A percentile compares a stretch with the other conserved stretches of the same genome.
Evolutionary conservation across 2,888 invertebrate species (phyloP).

Genomic region (Mongoloraphidia duomilia): DNA sequence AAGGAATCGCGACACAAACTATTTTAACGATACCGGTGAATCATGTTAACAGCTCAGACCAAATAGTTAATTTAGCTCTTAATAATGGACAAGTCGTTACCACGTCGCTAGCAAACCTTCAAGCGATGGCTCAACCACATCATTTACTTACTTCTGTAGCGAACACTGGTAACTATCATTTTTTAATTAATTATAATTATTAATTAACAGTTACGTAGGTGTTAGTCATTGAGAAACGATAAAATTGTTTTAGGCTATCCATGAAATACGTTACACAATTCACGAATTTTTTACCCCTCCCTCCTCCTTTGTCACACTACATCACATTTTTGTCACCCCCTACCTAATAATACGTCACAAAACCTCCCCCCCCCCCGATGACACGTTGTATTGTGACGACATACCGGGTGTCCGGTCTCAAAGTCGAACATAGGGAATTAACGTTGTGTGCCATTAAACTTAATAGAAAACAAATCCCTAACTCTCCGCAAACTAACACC

Average conservation of each 20-base stretch:
- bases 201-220: neutral
- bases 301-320: too few species aligned
- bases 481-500: too few species aligned
- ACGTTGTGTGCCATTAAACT: too few species aligned
- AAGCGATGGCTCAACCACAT: slow-evolving; percentile 61
- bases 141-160: slow-evolving; percentile 38
- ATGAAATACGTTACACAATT: neutral
- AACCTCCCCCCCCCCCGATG: too few species aligned
- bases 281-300: too few species aligned
- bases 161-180: slow-evolving; percentile 6
- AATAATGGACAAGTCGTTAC: slow-evolving; percentile 78
- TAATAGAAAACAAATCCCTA: too few species aligned
- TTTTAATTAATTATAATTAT: neutral
- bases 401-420: too few species aligned
- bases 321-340: too few species aligned
- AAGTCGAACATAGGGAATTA: too few species aligned
- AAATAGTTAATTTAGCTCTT: slow-evolving; percentile 66
- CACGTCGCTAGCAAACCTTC: slow-evolving; percentile 65
- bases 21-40: slow-evolving; percentile 90
- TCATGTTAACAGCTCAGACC: slow-evolving; percentile 58
- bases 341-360: too few species aligned
- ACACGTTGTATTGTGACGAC: too few species aligned
- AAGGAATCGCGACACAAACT: slow-evolving; percentile 90
- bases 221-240: neutral
- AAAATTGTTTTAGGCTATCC: neutral